Evolutionary conservation across 2,113 vertebrate species (phyloP).

Genomic region (Callospermophilus lateralis): DNA sequence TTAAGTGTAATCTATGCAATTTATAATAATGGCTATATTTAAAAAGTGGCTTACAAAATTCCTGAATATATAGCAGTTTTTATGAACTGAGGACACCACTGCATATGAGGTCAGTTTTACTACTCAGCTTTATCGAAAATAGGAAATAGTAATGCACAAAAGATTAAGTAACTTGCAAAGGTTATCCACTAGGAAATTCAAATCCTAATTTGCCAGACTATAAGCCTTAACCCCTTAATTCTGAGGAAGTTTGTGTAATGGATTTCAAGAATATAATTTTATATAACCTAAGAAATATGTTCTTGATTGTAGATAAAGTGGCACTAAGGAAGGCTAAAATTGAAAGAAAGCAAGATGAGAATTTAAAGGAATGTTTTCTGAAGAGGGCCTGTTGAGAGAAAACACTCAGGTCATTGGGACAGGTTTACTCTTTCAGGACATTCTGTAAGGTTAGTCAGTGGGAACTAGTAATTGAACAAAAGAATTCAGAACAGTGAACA

Average conservation of each 20-base stretch:
- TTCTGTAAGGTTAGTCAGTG: constrained; percentile 56
- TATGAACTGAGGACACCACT: background rate
- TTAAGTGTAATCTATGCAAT: constrained; percentile 18
- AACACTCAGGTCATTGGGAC: background rate
- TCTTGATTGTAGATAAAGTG: constrained; percentile 46
- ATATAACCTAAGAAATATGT: constrained; percentile 12
- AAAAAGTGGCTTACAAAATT: constrained; percentile 34
- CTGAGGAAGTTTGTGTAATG: constrained; percentile 1
- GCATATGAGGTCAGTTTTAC: constrained; percentile 30
- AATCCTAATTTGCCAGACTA: constrained; percentile 8
- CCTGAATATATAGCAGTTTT: constrained; percentile 23
- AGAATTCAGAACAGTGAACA: background rate
- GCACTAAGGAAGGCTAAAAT: constrained; percentile 50
- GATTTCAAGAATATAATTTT: constrained; percentile 49
- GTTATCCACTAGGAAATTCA: constrained; percentile 44
- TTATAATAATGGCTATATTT: constrained; percentile 31
- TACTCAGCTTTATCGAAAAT: constrained; percentile 47
- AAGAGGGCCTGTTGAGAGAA: constrained; percentile 12
- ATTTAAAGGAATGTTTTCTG: constrained; percentile 56
- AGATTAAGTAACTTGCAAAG: constrained; percentile 51
- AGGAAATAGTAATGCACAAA: constrained; percentile 38
- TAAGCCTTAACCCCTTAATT: constrained; percentile 42
- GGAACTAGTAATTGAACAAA: constrained; percentile 67
- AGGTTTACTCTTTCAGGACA: constrained; percentile 55
- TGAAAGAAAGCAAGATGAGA: constrained; percentile 53